phyloP scores from a whole-genome alignment of 2,797 vertebrate genomes.

The Champsocephalus esox region DNA sequence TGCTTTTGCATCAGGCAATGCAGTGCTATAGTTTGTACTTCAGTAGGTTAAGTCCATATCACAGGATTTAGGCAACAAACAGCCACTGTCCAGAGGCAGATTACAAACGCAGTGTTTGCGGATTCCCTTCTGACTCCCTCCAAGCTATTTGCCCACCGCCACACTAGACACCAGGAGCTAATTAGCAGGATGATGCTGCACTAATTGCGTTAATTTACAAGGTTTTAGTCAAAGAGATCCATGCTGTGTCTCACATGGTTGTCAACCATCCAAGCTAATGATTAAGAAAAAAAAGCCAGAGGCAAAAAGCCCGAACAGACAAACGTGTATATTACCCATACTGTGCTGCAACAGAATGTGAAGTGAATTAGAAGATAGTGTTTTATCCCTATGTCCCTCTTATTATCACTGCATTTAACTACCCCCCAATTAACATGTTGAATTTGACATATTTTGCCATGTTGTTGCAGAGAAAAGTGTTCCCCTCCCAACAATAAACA shows the following conservation, averaged over 20 bases:
- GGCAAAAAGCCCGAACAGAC: constrained; percentile 84
- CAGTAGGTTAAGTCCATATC: constrained; percentile 60
- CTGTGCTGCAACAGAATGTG: constrained; percentile 38
- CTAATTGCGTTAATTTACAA: constrained; percentile 99
- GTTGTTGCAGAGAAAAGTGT: constrained; percentile 22
- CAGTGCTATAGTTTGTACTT: constrained; percentile 39
- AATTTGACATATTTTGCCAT: constrained; percentile 9
- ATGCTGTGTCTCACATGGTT: constrained; percentile 92
- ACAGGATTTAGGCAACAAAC: constrained; percentile 71
- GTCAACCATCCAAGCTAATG: constrained; percentile 93
- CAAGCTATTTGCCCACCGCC: constrained; percentile 90
- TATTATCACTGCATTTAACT: constrained; percentile 13
- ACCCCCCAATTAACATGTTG: not conserved
- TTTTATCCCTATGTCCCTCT: constrained; percentile 1
- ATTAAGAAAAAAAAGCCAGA: constrained; percentile 88
- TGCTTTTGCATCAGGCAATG: constrained; percentile 33
- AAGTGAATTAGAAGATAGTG: too few species aligned
- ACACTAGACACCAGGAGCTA: constrained; percentile 93
- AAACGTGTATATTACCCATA: constrained; percentile 51
- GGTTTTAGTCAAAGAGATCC: constrained; percentile 98
- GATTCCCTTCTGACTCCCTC: constrained; percentile 90
- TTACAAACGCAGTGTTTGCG: constrained; percentile 81
- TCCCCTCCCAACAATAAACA: constrained; percentile 27
- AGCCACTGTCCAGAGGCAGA: constrained; percentile 66
- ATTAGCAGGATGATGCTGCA: constrained; percentile 98